phyloP scores from a whole-genome alignment of 2,888 invertebrate species.

The Teleiodes luculella region DNA sequence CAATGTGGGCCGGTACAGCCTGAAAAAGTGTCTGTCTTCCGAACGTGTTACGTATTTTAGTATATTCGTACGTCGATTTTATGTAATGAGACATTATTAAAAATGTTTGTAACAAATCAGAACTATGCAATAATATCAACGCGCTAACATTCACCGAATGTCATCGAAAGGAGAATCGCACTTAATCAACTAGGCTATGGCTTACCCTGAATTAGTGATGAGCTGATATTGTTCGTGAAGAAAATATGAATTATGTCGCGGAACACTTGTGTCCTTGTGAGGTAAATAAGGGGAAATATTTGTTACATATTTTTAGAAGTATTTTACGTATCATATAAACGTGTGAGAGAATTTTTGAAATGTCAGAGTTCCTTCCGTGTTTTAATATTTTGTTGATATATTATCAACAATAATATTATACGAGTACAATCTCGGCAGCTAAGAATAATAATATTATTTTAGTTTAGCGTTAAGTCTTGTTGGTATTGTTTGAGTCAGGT shows the following conservation, averaged over 20 bases:
- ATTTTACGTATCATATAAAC: not conserved
- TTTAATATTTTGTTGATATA: not conserved
- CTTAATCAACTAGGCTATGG: constrained; percentile 55
- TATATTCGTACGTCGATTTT: constrained; percentile 63
- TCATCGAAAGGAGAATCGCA: constrained; percentile 21
- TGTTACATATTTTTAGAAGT: not conserved
- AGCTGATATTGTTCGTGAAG: constrained; percentile 6
- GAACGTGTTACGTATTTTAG: constrained; percentile 68
- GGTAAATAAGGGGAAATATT: not conserved
- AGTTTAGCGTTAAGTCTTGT: constrained; percentile 18
- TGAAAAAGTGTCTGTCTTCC: constrained; percentile 73
- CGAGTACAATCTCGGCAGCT: constrained; percentile 11
- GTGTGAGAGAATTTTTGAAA: not conserved
- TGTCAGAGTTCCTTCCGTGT: not conserved
- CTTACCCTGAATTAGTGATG: constrained; percentile 37
- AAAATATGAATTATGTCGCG: not conserved
- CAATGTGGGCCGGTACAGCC: constrained; percentile 53
- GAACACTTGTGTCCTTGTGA: constrained; percentile 12
- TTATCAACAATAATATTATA: not conserved
- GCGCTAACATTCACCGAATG: not conserved
- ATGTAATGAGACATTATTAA: constrained; percentile 42
- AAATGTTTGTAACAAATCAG: not conserved
- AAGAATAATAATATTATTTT: constrained; percentile 19
- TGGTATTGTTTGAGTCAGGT: constrained; percentile 22
- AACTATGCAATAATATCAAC: not conserved